Base-by-base conservation (phyloP, 2,888 invertebrate species). In the Agrotis segetum region DNA sequence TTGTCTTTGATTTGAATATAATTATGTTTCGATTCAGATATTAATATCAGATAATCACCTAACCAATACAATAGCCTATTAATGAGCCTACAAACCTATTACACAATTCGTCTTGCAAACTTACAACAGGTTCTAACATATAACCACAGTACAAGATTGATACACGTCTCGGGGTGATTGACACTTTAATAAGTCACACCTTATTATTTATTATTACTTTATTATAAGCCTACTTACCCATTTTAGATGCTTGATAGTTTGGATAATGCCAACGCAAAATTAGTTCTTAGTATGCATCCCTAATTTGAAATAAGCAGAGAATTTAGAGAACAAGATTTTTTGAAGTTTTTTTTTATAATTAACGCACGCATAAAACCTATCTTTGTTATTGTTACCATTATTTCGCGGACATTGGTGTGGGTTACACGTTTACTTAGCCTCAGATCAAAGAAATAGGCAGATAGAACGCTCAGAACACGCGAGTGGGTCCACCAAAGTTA, bases 161-260 rank as follows among this genome's bases (percentile, higher is more conserved):
- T 24, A 46, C 46, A 40, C 11, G 34, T 44, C 24, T 52, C 1
- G 14, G 7, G 19, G 34, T 74, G 59, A 75, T 55, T 60, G 55
- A 75, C 74, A 67, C 29, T 29, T 56, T 61, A 56, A 46, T 56
- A 50, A 47, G 46, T 68, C 46, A 50, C 49, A 68, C 24, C 5
- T n/a, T 52, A 73, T 65, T 65, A 65, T 17, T 19, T 46, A 56
- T 60, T 61, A 44, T 5, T 67, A 17, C 21, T n/a, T 64, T n/a
- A 1, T n/a, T 4, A 2, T 52, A 0, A 11, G 47, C 11, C 6
- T 58, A 46, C 0, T 67, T 76, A 75, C 4, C 16, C 16, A 76
- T 46, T 76, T 56, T 46, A 7, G 24, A 77, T 56, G 71, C 24
- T 47, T 7, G 56, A 50, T 59, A 14, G 7, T 44, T 72, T 17